phyloP scores from a whole-genome alignment of 2,113 vertebrate genomes.

The Trochalopteron elliotii region DNA sequence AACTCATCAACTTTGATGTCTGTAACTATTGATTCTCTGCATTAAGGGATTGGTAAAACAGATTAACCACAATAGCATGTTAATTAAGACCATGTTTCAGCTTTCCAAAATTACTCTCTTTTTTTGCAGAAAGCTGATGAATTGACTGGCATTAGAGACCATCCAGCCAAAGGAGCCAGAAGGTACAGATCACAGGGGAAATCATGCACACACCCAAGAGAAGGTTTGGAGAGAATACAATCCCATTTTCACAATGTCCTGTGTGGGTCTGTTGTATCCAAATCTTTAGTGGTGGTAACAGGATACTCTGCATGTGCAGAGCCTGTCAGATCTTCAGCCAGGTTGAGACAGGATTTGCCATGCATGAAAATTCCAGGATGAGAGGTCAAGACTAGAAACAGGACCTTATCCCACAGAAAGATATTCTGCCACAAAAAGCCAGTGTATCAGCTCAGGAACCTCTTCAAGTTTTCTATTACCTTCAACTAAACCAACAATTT shows the following conservation, averaged over 20 bases:
- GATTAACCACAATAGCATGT: constrained; percentile 64
- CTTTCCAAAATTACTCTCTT: constrained; percentile 45
- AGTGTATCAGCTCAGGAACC: background rate
- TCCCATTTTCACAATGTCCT: background rate
- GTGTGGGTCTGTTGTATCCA: background rate
- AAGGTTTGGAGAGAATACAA: background rate
- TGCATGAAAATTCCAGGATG: background rate
- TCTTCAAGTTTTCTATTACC: background rate
- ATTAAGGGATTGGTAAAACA: constrained; percentile 66
- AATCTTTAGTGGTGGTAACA: background rate
- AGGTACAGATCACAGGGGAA: background rate
- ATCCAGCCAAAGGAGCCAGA: background rate
- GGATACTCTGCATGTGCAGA: background rate
- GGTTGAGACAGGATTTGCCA: background rate
- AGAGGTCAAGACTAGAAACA: background rate
- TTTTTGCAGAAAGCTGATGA: constrained; percentile 32
- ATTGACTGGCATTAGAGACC: constrained; percentile 13
- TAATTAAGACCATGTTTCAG: constrained; percentile 68
- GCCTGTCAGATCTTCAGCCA: constrained; percentile 25
- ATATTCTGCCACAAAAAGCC: background rate
- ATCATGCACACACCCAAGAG: background rate
- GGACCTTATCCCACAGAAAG: background rate
- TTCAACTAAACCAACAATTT: background rate
- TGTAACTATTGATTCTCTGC: constrained; percentile 64
- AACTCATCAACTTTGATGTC: constrained; percentile 68